A percentile compares a stretch with the other conserved stretches of the same genome.
Evolutionary conservation across 35 echinoderm and acorn worm species (phyloP).

Genomic region (Lytechinus pictus): DNA sequence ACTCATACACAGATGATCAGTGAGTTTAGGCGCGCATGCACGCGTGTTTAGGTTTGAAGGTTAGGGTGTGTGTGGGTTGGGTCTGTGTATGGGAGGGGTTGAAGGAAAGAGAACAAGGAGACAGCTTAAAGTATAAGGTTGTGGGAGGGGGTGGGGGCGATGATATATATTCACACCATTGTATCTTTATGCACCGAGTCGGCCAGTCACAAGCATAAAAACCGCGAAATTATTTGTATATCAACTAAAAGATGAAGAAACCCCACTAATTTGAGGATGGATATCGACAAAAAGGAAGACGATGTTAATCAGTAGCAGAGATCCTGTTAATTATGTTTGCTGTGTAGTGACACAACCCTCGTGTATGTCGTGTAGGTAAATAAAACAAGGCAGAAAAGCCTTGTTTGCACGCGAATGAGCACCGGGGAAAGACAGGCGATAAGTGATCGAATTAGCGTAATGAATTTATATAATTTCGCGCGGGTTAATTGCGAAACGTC

Average conservation of each 20-base stretch:
- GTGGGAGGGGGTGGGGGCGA: neutral
- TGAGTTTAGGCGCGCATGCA: no score
- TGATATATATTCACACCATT: no score
- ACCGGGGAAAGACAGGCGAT: neutral
- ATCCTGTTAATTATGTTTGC: neutral
- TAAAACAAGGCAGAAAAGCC: neutral
- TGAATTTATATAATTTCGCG: neutral
- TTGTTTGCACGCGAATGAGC: neutral
- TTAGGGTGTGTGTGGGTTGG: no score
- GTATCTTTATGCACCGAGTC: no score
- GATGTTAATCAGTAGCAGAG: neutral
- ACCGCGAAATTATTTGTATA: neutral
- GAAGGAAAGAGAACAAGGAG: neutral
- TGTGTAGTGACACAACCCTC: neutral
- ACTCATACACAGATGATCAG: no score
- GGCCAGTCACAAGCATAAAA: no score
- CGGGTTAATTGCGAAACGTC: neutral
- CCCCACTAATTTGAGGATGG: neutral
- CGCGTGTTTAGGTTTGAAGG: no score
- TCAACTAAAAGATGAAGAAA: neutral
- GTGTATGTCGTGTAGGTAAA: neutral
- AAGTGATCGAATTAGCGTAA: constrained; percentile 18
- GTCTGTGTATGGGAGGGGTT: neutral
- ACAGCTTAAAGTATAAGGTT: no score
- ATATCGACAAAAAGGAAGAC: neutral